phyloP scores from a whole-genome alignment of 2,113 vertebrate species.

The Macrotis lagotis region DNA sequence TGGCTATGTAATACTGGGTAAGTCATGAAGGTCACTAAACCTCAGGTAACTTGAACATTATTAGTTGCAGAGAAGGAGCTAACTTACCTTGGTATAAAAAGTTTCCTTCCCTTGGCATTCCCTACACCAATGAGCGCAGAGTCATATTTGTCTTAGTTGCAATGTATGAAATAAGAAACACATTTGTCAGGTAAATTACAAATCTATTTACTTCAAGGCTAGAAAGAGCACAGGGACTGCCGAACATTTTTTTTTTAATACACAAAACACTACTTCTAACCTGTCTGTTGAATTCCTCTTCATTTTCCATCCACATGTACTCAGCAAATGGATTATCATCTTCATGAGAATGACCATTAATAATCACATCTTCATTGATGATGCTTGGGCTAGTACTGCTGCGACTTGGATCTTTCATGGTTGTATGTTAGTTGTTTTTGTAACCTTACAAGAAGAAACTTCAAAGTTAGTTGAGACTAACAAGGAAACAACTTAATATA shows the following conservation, averaged over 20 bases:
- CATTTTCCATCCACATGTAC: slow-evolving; percentile 98
- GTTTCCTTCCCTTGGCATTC: not conserved
- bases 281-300: slow-evolving; percentile 95
- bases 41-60: not conserved
- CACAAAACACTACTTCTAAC: slow-evolving; percentile 77
- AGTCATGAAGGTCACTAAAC: not conserved
- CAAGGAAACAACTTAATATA: not conserved
- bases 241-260: not conserved
- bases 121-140: not conserved
- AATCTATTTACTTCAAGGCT: not conserved
- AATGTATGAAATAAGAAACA: slow-evolving; percentile 17
- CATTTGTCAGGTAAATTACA: slow-evolving; percentile 14
- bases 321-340: slow-evolving; percentile 95
- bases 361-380: slow-evolving; percentile 87
- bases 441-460: slow-evolving; percentile 75
- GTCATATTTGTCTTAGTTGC: not conserved
- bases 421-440: slow-evolving; percentile 71
- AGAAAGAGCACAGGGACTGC: not conserved
- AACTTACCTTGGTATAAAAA: not conserved
- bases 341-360: slow-evolving; percentile 87
- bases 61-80: not conserved
- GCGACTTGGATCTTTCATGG: slow-evolving; percentile 93
- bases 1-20: not conserved
- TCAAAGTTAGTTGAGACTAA: not conserved
- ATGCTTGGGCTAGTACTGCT: slow-evolving; percentile 87